Evolutionary conservation across 2,888 invertebrate genomes (phyloP).

Genomic region (Craniophora ligustri): DNA sequence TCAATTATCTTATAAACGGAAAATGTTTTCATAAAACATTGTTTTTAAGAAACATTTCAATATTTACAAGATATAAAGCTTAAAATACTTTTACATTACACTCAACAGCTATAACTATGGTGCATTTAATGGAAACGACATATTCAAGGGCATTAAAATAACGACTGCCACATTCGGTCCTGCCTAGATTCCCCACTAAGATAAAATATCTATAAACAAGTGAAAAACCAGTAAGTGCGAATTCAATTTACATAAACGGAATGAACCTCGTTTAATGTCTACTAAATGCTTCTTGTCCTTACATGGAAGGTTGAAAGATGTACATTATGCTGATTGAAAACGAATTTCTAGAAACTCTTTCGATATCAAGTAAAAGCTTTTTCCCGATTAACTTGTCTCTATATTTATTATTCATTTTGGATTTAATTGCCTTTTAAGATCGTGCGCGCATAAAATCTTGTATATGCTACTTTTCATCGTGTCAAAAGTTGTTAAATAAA

Average conservation of each 20-base stretch:
- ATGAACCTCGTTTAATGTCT: slow-evolving; percentile 33
- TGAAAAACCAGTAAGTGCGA: slow-evolving; percentile 39
- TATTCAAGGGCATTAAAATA: slow-evolving; percentile 19
- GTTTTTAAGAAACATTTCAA: no score
- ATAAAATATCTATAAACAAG: slow-evolving; percentile 34
- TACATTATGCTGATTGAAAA: slow-evolving; percentile 52
- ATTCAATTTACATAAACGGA: slow-evolving; percentile 50
- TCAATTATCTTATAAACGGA: no score
- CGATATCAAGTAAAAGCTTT: slow-evolving; percentile 5
- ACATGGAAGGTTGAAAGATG: slow-evolving; percentile 35
- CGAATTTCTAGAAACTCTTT: slow-evolving; percentile 13
- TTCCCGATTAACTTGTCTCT: not conserved
- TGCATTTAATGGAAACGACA: slow-evolving; percentile 8
- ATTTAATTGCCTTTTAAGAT: no score
- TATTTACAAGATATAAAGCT: no score
- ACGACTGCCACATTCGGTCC: slow-evolving; percentile 10
- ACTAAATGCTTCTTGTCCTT: slow-evolving; percentile 40
- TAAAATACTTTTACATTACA: no score
- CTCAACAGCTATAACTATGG: no score
- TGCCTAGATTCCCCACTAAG: slow-evolving; percentile 24
- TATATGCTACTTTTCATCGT: no score
- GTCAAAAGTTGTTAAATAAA: no score
- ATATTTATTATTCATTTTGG: no score
- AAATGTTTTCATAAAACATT: no score
- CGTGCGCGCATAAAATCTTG: no score